Conservation (phyloP, 2,113 vertebrate species). For the Hystrix brachyura region DNA sequence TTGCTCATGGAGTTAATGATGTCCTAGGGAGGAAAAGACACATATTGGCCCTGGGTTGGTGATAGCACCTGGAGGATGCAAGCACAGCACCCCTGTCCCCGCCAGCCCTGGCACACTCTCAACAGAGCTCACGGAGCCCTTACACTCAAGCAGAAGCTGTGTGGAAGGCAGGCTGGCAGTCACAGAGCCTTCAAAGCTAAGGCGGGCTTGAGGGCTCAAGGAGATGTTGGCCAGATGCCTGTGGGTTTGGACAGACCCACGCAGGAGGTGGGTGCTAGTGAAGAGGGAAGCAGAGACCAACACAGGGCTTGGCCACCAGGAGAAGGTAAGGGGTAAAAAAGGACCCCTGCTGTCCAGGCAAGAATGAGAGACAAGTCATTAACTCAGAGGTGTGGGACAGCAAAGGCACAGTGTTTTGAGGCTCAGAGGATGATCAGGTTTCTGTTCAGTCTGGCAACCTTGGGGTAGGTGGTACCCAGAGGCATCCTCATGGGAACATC, state of each 20-base stretch:
- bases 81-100: neutral
- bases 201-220: neutral
- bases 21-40: slow-evolving; percentile 89
- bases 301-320: neutral
- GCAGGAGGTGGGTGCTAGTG: neutral
- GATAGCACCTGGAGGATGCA: neutral
- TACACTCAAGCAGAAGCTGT: rapidly evolving
- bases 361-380: neutral
- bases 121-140: neutral
- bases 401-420: neutral
- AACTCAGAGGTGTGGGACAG: neutral
- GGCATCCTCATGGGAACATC: neutral
- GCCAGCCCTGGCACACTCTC: neutral
- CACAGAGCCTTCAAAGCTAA: neutral
- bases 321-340: no score
- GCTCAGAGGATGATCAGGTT: neutral
- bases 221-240: neutral
- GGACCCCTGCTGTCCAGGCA: neutral
- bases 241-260: neutral
- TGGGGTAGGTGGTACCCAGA: neutral
- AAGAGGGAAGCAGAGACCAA: neutral
- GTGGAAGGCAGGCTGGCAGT: neutral
- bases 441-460: no score
- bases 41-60: rapidly evolving
- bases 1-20: slow-evolving; percentile 99